Evolutionary conservation across 1,140 invertebrate genomes (phyloP), one percentile per base, ranked within the genome.

Genomic region (Hormaphis cornu): DNA sequence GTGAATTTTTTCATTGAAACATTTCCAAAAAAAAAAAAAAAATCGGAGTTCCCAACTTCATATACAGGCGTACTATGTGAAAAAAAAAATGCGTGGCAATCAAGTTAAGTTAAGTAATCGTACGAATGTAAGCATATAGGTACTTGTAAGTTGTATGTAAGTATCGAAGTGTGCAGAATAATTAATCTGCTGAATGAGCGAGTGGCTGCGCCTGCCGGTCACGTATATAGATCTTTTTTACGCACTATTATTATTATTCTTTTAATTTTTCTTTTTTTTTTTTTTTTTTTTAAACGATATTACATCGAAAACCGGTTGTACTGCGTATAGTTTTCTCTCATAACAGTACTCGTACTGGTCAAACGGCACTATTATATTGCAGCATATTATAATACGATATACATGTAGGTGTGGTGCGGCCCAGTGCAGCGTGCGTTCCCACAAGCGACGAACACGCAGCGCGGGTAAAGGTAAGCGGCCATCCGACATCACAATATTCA

Each of bases 301-400:
- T 48, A 66, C 20, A 48, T 50, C 44, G 22, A 66, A 63, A 66
- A 66, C 61, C 61, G 61, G 61, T 66, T 66, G 42, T 66, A 48
- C 28, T 5, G 42, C 12, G 42, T n/a, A n/a, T 66, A 50, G 61
- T 66, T 63, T 63, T 63, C 61, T 50, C 61, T 33, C 18, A 66
- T 66, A 66, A 66, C 61, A 66, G 61, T 66, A 66, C 42, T 66
- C 40, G 61, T 48, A 33, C 61, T 66, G 61, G 61, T 50, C 61
- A 66, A 66, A 66, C 61, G 26, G 28, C 44, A 33, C 18, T 61
- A 42, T 59, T 61, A 66, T 66, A 61, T 16, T 33, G 14, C 42
- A 26, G 16, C 37, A 42, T 44, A 66, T n/a, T 46, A 46, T 46
- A n/a, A n/a, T n/a, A 16, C 16, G 42, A 46, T 46, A 46, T 16